A percentile compares a stretch with the other conserved stretches of the same genome.
phyloP scores from a whole-genome alignment of 2,888 invertebrate genomes.

The Clitarchus hookeri region DNA sequence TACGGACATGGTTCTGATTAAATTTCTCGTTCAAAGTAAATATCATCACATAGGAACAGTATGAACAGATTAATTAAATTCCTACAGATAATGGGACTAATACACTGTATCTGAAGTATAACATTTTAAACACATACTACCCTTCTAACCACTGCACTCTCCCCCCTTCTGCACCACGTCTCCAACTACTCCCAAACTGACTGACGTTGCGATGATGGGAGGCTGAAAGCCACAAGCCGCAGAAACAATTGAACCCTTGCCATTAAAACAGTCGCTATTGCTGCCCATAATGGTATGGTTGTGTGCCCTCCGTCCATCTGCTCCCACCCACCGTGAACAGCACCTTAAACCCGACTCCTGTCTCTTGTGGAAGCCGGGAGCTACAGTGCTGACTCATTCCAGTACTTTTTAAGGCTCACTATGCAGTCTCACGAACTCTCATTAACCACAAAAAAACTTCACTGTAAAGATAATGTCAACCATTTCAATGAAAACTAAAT shows the following conservation, averaged over 20 bases:
- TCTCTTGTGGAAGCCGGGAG: neutral
- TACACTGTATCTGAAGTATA: too few relatives aligned
- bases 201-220: constrained; percentile 14
- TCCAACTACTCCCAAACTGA: constrained; percentile 1
- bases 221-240: neutral
- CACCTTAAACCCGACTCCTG: neutral
- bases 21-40: too few relatives aligned
- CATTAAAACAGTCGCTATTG: neutral
- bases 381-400: neutral
- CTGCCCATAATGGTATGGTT: neutral
- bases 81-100: too few relatives aligned
- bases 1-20: too few relatives aligned
- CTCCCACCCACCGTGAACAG: neutral
- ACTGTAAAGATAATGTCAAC: too few relatives aligned
- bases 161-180: neutral
- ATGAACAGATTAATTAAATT: too few relatives aligned
- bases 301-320: neutral
- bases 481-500: too few relatives aligned
- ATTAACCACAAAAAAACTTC: too few relatives aligned
- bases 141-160: neutral
- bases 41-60: too few relatives aligned
- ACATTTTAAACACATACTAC: too few relatives aligned
- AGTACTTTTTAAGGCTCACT: too few relatives aligned
- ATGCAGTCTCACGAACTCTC: too few relatives aligned
- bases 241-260: neutral